Conservation (phyloP, 2,113 vertebrate genomes). For the Meleagris gallopavo region DNA sequence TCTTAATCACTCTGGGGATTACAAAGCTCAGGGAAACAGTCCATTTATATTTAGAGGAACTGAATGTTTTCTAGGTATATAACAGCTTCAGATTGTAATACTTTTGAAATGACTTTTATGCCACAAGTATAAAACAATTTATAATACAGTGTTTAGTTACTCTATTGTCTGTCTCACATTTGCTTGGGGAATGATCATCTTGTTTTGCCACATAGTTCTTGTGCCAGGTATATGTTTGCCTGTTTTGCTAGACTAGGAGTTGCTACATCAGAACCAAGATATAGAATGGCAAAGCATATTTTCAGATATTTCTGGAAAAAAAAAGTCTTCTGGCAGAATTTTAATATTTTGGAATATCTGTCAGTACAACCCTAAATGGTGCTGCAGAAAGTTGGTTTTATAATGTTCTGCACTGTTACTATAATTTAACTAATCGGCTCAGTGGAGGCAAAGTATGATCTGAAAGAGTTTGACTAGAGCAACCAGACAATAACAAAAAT, state of each 20-base stretch:
- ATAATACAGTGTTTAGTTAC: neutral
- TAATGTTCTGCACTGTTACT: neutral
- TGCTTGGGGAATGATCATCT: neutral
- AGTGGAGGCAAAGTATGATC: neutral
- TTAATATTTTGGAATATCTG: neutral
- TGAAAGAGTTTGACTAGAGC: neutral
- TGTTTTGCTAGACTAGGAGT: neutral
- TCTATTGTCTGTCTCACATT: neutral
- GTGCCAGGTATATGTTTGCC: neutral
- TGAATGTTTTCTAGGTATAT: neutral
- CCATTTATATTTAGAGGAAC: neutral
- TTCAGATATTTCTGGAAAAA: neutral
- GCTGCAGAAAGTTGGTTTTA: neutral
- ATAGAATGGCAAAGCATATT: neutral
- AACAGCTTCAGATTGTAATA: neutral
- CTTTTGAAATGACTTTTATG: neutral
- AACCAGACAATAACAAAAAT: neutral
- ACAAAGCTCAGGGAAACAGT: neutral
- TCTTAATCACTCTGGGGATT: neutral
- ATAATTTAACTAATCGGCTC: neutral
- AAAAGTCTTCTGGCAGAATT: neutral
- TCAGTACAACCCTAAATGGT: neutral
- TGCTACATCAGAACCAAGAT: neutral
- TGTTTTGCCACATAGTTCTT: neutral
- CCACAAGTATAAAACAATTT: neutral